A percentile compares a stretch with the other conserved stretches of the same genome.
Evolutionary conservation across 2,113 vertebrate genomes (phyloP).

Genomic region (Cygnus atratus): DNA sequence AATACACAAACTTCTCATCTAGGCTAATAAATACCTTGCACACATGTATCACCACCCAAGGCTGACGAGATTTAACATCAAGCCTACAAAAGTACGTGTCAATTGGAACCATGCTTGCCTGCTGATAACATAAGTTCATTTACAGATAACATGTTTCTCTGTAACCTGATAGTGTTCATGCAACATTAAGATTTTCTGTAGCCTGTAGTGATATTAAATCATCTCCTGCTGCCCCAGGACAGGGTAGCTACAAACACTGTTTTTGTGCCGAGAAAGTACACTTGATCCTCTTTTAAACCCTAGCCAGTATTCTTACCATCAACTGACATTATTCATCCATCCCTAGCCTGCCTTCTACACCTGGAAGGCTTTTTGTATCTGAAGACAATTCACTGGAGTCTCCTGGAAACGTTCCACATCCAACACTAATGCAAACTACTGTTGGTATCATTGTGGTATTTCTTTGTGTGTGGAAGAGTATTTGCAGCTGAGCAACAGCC

Average conservation of each 20-base stretch:
- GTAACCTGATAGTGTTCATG: fast-evolving
- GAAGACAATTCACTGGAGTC: not conserved
- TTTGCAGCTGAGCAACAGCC: not conserved
- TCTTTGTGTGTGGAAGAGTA: not conserved
- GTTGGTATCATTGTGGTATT: fast-evolving
- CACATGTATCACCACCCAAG: not conserved
- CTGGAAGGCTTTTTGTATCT: not conserved
- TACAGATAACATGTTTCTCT: not conserved
- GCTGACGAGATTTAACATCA: not conserved
- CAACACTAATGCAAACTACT: not conserved
- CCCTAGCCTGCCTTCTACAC: not conserved
- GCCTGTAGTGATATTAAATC: not conserved
- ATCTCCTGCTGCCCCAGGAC: not conserved
- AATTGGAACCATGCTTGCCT: not conserved
- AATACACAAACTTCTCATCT: not conserved
- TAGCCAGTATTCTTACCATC: fast-evolving
- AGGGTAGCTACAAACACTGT: not conserved
- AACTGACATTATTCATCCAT: not conserved
- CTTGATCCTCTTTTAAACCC: not conserved
- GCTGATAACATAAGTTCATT: not conserved
- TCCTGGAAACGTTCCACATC: not conserved
- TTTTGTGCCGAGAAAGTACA: not conserved
- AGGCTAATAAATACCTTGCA: not conserved
- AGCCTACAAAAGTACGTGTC: not conserved
- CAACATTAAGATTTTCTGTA: not conserved